Conservation (phyloP, 2,797 vertebrate species). For the Natrix natrix region DNA sequence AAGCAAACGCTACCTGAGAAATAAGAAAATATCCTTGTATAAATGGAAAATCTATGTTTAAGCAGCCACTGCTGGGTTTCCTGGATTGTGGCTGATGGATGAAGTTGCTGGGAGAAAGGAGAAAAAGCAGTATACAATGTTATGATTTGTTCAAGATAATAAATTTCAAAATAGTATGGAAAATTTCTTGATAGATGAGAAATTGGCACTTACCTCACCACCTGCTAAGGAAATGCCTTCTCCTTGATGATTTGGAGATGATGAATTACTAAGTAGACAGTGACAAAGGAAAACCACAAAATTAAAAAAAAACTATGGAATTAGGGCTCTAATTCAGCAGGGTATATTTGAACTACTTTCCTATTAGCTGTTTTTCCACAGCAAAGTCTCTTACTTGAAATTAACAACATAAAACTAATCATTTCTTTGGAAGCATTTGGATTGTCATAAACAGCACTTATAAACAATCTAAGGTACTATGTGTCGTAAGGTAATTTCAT, state of each 20-base stretch:
- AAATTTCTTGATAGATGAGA: not conserved
- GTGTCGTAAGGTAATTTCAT: not conserved
- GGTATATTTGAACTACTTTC: not conserved
- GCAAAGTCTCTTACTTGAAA: not conserved
- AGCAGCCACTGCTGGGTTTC: conserved; percentile 91
- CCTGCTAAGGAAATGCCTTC: conserved; percentile 78
- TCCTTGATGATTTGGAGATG: conserved; percentile 95
- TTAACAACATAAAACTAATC: not conserved
- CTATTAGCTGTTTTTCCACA: not conserved
- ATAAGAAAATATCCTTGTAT: conserved; percentile 87
- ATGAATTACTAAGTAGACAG: conserved; percentile 80
- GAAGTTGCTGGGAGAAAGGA: conserved; percentile 79
- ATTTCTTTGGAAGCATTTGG: not conserved
- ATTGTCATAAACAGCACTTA: not conserved
- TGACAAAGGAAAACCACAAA: not conserved
- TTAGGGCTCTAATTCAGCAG: not conserved
- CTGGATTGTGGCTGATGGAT: conserved; percentile 87
- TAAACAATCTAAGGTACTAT: too few relatives aligned
- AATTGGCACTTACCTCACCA: conserved; percentile 79
- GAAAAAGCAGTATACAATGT: not conserved
- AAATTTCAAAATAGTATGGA: not conserved
- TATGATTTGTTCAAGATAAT: not conserved
- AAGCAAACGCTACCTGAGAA: conserved; percentile 87
- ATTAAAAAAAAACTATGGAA: not conserved
- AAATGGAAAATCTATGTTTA: conserved; percentile 88